Evolutionary conservation across 2,797 vertebrate species (phyloP), one percentile per base, ranked within the genome.

Genomic region (Phyllotis vaccarum): DNA sequence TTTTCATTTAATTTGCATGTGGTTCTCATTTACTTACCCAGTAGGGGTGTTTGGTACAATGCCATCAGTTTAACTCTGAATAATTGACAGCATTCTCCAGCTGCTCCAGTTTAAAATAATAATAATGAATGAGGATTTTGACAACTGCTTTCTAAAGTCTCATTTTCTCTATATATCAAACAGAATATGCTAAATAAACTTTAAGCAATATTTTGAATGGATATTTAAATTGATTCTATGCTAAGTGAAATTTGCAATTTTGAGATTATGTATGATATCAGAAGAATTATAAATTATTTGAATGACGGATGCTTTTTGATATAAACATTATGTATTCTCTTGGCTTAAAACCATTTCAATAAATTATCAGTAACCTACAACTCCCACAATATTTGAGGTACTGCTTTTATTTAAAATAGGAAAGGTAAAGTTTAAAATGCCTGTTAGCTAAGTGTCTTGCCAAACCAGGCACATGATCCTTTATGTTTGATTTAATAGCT

Each of bases 171-270:
- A 72, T 74, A 72, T 37, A 82, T 72, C 34, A 62, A 90, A 70
- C 10, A 62, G 19, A 93, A 82, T 81, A 92, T 76, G 19, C n/a
- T 52, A 92, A 43, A 70, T 74, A 92, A 68, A 92, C 75, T 64
- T 82, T 58, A 92, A 94, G 80, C 22, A 87, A 37, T 70, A 72
- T 31, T 93, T 81, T 85, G 24, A 95, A 92, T 95, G 2, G 22
- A 56, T 88, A 94, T 95, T 89, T 96, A 96, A 93, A 91, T 95
- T 91, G 40, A 91, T 91, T 89, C 52, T 17, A 11, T 85, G 17
- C 95, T 92, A 82, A 49, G 56, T 82, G 8, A 16, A 68, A 79
- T 94, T 97, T 92, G 86, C 37, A 97, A 93, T 95, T 96, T 92
- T 92, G 74, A 96, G 56, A 92, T 95, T 93, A 78, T 2, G 54